These are phyloP conservation scores for Gallinago paraguaiae DNA, from an alignment of 2,113 vertebrate species.

Conservation along the genomic window DNA sequence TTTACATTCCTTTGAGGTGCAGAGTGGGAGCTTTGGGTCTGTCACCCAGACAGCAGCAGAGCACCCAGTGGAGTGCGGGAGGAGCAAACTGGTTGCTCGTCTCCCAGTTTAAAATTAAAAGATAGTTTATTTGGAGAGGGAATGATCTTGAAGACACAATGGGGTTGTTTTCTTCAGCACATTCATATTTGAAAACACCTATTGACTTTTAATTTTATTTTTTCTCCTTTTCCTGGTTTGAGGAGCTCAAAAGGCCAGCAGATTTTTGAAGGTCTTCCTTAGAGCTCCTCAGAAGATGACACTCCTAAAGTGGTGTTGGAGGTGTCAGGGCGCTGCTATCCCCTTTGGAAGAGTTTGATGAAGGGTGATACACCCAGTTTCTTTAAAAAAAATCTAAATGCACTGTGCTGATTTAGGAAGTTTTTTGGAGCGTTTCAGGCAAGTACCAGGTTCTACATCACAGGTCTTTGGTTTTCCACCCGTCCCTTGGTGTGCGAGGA, in stretches of 20 bases:
- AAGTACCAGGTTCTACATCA: rapidly evolving
- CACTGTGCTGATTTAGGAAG: background rate
- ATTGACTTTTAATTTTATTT: background rate
- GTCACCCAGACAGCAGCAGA: background rate
- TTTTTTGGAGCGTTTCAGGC: background rate
- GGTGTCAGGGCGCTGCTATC: background rate
- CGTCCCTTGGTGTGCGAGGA: background rate
- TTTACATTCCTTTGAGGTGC: background rate
- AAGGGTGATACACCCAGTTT: rapidly evolving
- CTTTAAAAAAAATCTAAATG: background rate
- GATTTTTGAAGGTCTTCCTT: background rate
- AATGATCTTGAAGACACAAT: background rate
- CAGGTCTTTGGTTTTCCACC: background rate
- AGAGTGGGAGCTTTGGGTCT: background rate
- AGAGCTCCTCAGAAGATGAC: background rate
- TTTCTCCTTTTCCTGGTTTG: background rate
- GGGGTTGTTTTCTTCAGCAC: background rate
- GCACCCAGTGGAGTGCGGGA: background rate
- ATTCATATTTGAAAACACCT: background rate
- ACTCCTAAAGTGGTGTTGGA: background rate
- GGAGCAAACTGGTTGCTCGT: background rate
- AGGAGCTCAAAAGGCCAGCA: background rate
- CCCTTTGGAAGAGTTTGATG: background rate
- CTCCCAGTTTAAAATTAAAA: background rate
- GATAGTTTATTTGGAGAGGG: too few relatives aligned